Base-by-base conservation (phyloP, 2,888 invertebrate species). In the Nemurella pictetii region DNA sequence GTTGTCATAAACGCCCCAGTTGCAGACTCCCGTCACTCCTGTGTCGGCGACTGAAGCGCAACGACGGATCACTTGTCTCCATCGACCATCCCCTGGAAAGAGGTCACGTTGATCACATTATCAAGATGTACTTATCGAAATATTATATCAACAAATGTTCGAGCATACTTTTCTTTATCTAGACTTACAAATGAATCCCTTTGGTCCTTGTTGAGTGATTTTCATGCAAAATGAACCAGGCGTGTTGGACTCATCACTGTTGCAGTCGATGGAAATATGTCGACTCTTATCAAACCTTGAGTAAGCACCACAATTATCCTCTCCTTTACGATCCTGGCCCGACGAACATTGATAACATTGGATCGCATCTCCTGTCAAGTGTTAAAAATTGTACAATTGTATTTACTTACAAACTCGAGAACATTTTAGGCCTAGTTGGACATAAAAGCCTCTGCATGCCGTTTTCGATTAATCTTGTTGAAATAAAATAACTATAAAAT, bases 161-260 rank as follows among this genome's bases (percentile, higher is more conserved):
- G 0, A 36, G 25, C 81, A 28, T 30, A 73, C n/a, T n/a, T n/a
- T n/a, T n/a, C n/a, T n/a, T n/a, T n/a, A n/a, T n/a, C n/a, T 28
- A 32, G 85, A 94, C 97, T 94, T 92, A 98, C 98, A 99, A 89
- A 98, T 96, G 89, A 97, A 98, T 87, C 97, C 97, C 89, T 95
- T 94, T 0, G 98, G 98, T 85, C 98, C 96, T 90, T 99, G 98
- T 88, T 97, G 97, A 0, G 97, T 96, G 29, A 96, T 93, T 92
- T 99, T 99, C 93, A 98, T 96, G 90, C 99, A 99, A 90, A 99
- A 98, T 0, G 98, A 97, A 7, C 98, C 99, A 28, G 98, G 98
- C 91, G 96, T 96, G 87, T 96, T 94, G 74, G 98, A 97, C 90
- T 98, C 98, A 89, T 98, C 98, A 89, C 96, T 97, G 89, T 95